Evolutionary conservation across 2,888 invertebrate species (phyloP), one percentile per base, ranked within the genome.

Genomic region (Glaucopsyche alexis): DNA sequence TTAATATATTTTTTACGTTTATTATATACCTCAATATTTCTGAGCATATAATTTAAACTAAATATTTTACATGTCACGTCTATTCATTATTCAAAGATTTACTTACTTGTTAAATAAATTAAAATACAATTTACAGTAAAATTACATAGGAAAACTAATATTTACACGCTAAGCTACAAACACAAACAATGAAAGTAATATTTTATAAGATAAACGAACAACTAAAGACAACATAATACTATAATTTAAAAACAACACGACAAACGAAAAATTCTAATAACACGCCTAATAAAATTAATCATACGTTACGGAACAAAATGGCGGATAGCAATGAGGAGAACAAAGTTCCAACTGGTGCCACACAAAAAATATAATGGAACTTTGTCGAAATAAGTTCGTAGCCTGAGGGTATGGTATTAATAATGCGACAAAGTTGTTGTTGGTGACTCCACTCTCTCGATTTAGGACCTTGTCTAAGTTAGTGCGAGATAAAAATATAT

Each of bases 241-340:
- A 45, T 19, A 73, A 60, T 64, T 45, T 71, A 47, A 71, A 71
- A 49, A 55, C 60, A 60, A 60, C 60, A 60, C 60, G 14, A 60
- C 66, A 65, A 75, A 74, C 60, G 29, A 69, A 29, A 69, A 70
- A 70, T 84, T 85, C 81, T 85, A 87, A 88, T 90, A 86, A 87
- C 84, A 90, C 86, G 85, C 84, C 82, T 85, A 86, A 83, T 90
- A 87, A 91, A 90, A 85, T 83, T 86, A 88, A 90, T 91, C 87
- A 85, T 81, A 83, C 83, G 83, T 81, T 82, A 82, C 82, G 83
- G 86, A 86, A 84, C 81, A 83, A 85, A 81, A 83, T 80, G 80
- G 79, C 80, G 82, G 71, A 83, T 79, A 82, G 81, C 81, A 81
- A 79, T 79, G 76, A 81, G 79, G 80, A 80, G 79, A 80, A 86